These are phyloP conservation scores for Spermophilus dauricus DNA, from an alignment of 2,113 vertebrate species.

Conservation along the genomic window DNA sequence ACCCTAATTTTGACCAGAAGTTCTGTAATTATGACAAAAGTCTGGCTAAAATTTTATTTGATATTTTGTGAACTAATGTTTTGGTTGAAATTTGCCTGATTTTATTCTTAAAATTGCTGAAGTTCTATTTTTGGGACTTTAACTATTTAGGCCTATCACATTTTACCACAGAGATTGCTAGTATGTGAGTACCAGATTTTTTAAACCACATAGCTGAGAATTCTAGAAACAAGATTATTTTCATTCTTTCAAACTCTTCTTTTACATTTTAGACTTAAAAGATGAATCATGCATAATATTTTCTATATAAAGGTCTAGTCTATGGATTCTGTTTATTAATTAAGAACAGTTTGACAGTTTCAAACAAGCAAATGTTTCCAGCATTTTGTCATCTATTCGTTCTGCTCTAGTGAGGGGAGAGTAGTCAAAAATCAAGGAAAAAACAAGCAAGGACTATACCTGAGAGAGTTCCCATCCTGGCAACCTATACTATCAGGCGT, in stretches of 20 bases:
- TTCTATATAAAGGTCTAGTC: neutral
- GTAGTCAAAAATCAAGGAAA: neutral
- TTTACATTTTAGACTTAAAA: constrained; percentile 2
- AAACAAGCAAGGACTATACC: neutral
- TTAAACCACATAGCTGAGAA: neutral
- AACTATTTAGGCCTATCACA: neutral
- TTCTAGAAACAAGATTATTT: constrained; percentile 43
- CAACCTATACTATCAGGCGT: neutral
- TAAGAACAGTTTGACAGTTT: neutral
- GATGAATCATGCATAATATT: neutral
- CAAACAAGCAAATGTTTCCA: neutral
- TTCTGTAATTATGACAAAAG: neutral
- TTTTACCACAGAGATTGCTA: constrained; percentile 15
- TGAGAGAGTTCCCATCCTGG: neutral
- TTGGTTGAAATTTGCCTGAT: neutral
- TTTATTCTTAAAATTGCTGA: neutral
- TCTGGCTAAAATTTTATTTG: neutral
- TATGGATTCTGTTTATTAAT: neutral
- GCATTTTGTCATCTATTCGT: neutral
- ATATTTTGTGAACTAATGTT: neutral
- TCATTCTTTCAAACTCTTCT: constrained; percentile 48
- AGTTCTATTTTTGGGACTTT: neutral
- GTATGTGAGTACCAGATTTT: neutral
- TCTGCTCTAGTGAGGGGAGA: too few species aligned
- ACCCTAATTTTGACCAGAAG: neutral